These are phyloP conservation scores for Caenorhabditis virilis DNA, from an alignment of 2,888 invertebrate genomes.

Conservation along the genomic window DNA sequence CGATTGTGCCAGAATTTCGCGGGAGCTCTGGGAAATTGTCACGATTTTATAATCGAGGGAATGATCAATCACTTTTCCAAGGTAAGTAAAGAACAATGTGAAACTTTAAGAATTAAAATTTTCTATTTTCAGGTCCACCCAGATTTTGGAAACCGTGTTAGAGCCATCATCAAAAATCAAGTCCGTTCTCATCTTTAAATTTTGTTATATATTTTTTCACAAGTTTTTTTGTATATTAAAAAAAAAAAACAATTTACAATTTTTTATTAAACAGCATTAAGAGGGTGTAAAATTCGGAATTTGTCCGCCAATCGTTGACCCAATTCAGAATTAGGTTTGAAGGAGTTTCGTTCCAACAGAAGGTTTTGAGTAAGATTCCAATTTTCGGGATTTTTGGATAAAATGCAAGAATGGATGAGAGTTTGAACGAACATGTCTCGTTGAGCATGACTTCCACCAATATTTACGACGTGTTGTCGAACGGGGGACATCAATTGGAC, in stretches of 20 bases:
- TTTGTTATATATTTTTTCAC: background rate
- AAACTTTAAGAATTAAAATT: too few species aligned
- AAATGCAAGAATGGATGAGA: constrained; percentile 52
- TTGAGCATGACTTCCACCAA: constrained; percentile 66
- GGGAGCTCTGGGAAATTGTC: constrained; percentile 77
- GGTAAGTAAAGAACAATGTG: too few species aligned
- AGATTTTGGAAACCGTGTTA: constrained; percentile 32
- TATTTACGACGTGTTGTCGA: constrained; percentile 49
- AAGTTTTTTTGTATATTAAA: background rate
- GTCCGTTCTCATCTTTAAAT: constrained; percentile 25
- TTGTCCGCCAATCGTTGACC: constrained; percentile 44
- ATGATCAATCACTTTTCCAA: constrained; percentile 38
- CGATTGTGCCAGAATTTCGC: constrained; percentile 83
- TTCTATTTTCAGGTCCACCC: too few species aligned
- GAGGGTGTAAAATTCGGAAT: constrained; percentile 39
- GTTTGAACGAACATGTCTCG: constrained; percentile 64
- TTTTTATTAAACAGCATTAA: constrained; percentile 2
- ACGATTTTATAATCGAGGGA: constrained; percentile 80
- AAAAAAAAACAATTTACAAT: background rate
- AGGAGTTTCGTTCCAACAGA: constrained; percentile 38
- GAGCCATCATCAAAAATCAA: constrained; percentile 16
- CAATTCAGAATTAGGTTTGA: constrained; percentile 47
- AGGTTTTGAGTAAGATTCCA: constrained; percentile 42
- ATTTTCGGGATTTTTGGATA: constrained; percentile 41
- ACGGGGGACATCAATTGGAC: constrained; percentile 58